These are phyloP conservation scores for Pseudoips prasinana DNA, from an alignment of 2,888 invertebrate genomes.

Conservation along the genomic window DNA sequence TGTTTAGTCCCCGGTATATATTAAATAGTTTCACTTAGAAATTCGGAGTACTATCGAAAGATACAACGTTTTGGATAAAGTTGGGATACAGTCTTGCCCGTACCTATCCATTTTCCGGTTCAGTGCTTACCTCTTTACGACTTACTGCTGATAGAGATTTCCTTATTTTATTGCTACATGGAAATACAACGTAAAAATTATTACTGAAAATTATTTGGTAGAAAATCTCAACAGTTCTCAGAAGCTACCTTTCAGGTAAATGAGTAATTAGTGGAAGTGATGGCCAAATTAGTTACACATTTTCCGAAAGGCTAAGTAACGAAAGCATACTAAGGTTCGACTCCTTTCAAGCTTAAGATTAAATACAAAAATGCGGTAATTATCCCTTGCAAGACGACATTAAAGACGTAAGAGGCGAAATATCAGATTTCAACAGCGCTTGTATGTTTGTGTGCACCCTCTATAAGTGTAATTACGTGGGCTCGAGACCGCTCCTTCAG, in stretches of 20 bases:
- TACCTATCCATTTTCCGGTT: constrained; percentile 36
- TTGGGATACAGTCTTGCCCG: constrained; percentile 36
- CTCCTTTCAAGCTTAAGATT: constrained; percentile 25
- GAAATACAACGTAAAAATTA: constrained; percentile 22
- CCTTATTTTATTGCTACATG: constrained; percentile 32
- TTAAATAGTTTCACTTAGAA: too few species aligned
- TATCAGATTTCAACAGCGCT: constrained; percentile 47
- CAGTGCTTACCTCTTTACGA: constrained; percentile 39
- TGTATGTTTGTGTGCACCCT: constrained; percentile 46
- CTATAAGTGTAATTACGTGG: constrained; percentile 62
- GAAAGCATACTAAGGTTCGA: too few species aligned
- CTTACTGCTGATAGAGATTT: constrained; percentile 34
- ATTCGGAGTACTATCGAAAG: too few species aligned
- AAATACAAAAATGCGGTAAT: constrained; percentile 34
- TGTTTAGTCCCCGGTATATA: too few species aligned
- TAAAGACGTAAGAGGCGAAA: constrained; percentile 40
- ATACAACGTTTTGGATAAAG: constrained; percentile 36
- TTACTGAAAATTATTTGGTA: constrained; percentile 9
- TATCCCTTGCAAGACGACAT: constrained; percentile 27
- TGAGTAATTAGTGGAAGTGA: too few species aligned
- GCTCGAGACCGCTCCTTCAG: constrained; percentile 46
- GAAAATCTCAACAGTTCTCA: constrained; percentile 4
- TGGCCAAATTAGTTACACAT: too few species aligned
- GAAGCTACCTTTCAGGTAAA: too few species aligned
- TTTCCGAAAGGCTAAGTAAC: too few species aligned